Conservation (phyloP, 2,797 vertebrate genomes). For the Helicolenus hilgendorfi region DNA sequence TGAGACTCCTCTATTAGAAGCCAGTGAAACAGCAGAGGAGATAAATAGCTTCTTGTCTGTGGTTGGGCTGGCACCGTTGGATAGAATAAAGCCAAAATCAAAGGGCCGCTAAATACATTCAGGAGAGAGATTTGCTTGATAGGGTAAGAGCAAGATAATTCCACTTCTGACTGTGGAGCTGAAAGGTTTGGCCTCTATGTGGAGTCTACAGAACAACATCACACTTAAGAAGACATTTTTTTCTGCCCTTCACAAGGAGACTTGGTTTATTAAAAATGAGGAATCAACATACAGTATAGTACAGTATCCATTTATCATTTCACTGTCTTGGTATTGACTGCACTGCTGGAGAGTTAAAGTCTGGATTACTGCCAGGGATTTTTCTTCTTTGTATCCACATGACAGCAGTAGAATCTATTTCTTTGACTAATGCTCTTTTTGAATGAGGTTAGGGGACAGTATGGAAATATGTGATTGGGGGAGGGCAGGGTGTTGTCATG, state of each 20-base stretch:
- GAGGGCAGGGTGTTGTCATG: neutral
- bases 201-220: neutral
- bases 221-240: neutral
- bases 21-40: neutral
- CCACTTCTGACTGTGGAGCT: neutral
- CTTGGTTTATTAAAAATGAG: neutral
- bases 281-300: neutral
- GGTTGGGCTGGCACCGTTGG: neutral
- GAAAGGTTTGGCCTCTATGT: neutral
- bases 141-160: neutral
- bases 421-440: neutral
- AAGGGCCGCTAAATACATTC: constrained; percentile 18
- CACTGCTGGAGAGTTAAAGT: neutral
- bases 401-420: neutral
- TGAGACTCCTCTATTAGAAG: constrained; percentile 4
- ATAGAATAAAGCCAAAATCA: constrained; percentile 15
- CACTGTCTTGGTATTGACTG: neutral
- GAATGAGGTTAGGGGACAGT: neutral
- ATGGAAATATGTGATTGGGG: neutral
- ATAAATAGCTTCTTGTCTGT: neutral
- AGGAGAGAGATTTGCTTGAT: neutral
- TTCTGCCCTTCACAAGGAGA: neutral
- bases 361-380: neutral
- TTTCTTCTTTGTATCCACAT: neutral
- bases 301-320: neutral